phyloP scores from a whole-genome alignment of 2,113 vertebrate species.

The Nettapus auritus region DNA sequence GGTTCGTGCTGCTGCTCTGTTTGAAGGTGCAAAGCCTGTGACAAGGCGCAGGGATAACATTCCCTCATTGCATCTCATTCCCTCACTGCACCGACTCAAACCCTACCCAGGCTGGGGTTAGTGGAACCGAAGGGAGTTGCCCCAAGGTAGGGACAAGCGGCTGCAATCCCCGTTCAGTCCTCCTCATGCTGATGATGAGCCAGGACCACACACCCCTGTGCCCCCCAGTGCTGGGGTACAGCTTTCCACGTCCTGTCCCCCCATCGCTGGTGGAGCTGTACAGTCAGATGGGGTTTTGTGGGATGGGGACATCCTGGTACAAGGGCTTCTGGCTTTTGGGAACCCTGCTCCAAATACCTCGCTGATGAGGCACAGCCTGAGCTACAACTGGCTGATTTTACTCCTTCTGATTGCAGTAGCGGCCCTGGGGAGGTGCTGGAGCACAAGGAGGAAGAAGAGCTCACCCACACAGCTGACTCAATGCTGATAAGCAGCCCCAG shows the following conservation, averaged over 20 bases:
- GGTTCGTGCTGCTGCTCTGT: not conserved
- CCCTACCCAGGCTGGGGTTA: not conserved
- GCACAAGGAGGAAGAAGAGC: not conserved
- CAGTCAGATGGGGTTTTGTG: not conserved
- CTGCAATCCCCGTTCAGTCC: not conserved
- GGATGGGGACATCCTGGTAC: not conserved
- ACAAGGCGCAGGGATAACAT: fast-evolving
- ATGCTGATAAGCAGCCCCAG: not conserved
- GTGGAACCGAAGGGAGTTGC: not conserved
- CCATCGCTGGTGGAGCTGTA: not conserved
- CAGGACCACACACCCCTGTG: not conserved
- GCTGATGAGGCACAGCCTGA: not conserved
- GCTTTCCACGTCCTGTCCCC: not conserved
- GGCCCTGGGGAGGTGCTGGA: not conserved
- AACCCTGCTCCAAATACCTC: not conserved
- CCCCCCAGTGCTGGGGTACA: too few species aligned
- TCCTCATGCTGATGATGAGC: not conserved
- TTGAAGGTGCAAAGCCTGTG: not conserved
- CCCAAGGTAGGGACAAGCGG: not conserved
- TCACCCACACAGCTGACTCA: slow-evolving; percentile 13
- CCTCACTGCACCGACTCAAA: not conserved
- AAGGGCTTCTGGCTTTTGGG: not conserved
- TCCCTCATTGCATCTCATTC: too few species aligned
- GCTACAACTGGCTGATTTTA: not conserved
- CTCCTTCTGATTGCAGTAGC: not conserved